Conservation (phyloP, 2,113 vertebrate genomes). For the Notarius quadriscutis region DNA sequence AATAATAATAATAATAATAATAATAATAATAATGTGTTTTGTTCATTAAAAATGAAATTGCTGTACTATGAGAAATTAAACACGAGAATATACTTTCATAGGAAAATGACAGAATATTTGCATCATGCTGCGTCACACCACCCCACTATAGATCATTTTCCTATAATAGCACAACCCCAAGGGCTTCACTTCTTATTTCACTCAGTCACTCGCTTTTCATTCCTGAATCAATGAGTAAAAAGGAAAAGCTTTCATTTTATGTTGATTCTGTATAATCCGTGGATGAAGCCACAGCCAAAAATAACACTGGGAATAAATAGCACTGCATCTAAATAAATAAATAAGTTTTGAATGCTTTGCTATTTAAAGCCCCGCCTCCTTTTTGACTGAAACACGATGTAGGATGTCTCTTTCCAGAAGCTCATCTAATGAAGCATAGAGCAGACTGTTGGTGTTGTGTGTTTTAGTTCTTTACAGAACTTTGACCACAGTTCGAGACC, state of each 20-base stretch:
- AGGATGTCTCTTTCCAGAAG: no score
- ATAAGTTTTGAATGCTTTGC: neutral
- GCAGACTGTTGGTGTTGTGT: neutral
- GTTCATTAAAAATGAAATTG: no score
- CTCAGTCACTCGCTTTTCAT: neutral
- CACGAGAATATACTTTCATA: neutral
- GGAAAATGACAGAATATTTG: neutral
- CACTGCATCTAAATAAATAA: neutral
- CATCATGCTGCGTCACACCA: neutral
- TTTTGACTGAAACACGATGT: neutral
- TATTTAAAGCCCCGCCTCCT: neutral
- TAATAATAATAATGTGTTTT: no score
- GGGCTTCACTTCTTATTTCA: neutral
- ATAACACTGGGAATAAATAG: neutral
- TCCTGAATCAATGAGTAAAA: neutral
- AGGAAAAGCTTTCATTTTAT: neutral
- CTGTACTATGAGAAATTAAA: neutral
- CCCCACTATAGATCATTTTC: neutral
- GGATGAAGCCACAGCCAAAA: neutral
- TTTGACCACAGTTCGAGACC: neutral
- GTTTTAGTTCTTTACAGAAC: neutral
- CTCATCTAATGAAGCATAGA: neutral
- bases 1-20: no score
- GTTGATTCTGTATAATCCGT: neutral
- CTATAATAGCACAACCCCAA: neutral